phyloP scores from a whole-genome alignment of 1,140 invertebrate species.

The Nomia melanderi region DNA sequence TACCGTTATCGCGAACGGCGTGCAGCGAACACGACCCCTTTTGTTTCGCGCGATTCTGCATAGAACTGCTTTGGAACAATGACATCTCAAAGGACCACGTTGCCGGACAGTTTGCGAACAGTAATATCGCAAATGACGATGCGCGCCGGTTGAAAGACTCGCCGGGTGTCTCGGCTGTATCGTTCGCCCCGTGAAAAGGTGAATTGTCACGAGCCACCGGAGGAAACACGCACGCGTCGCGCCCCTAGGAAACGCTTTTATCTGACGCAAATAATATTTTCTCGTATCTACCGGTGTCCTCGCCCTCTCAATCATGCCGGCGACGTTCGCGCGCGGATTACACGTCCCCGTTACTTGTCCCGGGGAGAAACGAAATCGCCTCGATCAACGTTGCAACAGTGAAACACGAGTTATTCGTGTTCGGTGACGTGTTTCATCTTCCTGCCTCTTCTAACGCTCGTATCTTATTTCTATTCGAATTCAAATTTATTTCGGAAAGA shows the following conservation, averaged over 20 bases:
- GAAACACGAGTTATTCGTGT: too few species aligned
- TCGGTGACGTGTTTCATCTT: too few species aligned
- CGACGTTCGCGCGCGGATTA: neutral
- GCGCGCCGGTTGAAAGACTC: slow-evolving; percentile 18
- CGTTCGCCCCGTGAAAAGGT: slow-evolving; percentile 1
- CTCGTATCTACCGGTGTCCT: neutral
- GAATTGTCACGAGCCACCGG: neutral
- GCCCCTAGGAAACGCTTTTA: neutral
- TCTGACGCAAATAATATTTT: neutral
- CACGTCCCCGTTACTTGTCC: neutral
- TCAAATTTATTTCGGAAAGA: too few species aligned
- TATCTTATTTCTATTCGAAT: too few species aligned
- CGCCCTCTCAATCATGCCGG: neutral
- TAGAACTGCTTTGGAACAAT: slow-evolving; percentile 45
- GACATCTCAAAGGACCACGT: slow-evolving; percentile 46
- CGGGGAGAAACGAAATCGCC: too few species aligned
- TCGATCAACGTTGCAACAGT: too few species aligned
- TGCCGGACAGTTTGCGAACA: slow-evolving; percentile 47
- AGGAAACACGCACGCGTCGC: neutral
- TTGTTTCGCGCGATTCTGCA: slow-evolving; percentile 43
- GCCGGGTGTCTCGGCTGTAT: slow-evolving; percentile 2
- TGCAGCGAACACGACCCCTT: slow-evolving; percentile 41
- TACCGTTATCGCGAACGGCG: slow-evolving; percentile 43
- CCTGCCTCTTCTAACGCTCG: too few species aligned
- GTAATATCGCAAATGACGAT: slow-evolving; percentile 52